A percentile compares a stretch with the other conserved stretches of the same genome.
phyloP scores from a whole-genome alignment of 1,140 invertebrate species.

The Paramacrobiotus metropolitanus region DNA sequence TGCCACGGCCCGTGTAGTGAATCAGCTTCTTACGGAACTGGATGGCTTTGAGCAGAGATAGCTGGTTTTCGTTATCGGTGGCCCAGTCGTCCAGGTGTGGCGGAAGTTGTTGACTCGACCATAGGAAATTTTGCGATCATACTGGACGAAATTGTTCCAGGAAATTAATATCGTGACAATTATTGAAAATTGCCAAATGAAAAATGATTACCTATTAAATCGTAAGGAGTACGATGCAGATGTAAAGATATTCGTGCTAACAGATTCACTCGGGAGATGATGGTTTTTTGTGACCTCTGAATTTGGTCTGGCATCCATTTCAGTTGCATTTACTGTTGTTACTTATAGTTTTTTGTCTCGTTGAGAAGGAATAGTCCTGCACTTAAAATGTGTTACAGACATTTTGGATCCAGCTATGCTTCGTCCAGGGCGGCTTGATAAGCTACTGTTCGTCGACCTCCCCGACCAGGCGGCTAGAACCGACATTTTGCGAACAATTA shows the following conservation, averaged over 20 bases:
- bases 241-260: no score
- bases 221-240: neutral
- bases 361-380: no score
- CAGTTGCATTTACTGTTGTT: no score
- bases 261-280: no score
- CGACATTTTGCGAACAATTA: constrained; percentile 69
- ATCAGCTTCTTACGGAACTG: constrained; percentile 95
- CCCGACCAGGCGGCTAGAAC: constrained; percentile 49
- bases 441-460: constrained; percentile 75
- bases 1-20: constrained; percentile 50
- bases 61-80: constrained; percentile 73
- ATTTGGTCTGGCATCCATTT: no score
- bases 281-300: neutral
- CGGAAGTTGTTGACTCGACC: neutral
- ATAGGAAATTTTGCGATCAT: neutral
- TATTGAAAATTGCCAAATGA: no score
- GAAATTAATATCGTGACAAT: no score
- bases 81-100: constrained; percentile 37
- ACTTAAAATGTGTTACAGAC: constrained; percentile 31
- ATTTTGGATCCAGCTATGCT: constrained; percentile 88
- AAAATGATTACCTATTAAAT: no score
- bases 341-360: no score
- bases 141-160: no score
- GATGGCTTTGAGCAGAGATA: constrained; percentile 72
- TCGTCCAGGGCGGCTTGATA: constrained; percentile 76